Conservation (phyloP, 2,797 vertebrate species). For the Clarias platycephalus region DNA sequence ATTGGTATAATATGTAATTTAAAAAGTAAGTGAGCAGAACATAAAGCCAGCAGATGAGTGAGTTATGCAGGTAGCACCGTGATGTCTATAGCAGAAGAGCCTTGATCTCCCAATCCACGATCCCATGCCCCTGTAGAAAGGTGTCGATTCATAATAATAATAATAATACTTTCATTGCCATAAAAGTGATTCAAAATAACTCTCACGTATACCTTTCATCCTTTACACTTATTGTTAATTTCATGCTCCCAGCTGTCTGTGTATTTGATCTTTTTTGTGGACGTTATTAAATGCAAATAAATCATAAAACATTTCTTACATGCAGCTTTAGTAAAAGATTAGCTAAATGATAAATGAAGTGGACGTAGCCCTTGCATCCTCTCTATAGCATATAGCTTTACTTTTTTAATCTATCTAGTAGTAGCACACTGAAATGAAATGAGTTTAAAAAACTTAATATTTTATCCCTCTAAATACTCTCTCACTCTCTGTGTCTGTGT, state of each 20-base stretch:
- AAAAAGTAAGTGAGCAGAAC: too few species aligned
- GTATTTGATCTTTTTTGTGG: neutral
- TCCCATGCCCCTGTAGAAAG: too few species aligned
- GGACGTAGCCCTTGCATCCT: neutral
- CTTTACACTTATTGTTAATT: neutral
- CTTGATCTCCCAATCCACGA: too few species aligned
- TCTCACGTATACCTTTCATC: neutral
- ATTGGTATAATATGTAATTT: too few species aligned
- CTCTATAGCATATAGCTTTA: neutral
- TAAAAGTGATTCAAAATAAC: neutral
- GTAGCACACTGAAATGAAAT: neutral
- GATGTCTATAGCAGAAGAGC: too few species aligned
- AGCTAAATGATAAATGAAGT: neutral
- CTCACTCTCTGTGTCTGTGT: neutral
- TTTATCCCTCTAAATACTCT: conserved; percentile 5
- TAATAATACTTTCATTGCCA: neutral
- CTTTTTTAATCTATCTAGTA: neutral
- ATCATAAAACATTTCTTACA: neutral
- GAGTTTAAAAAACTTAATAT: neutral
- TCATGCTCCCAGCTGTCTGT: neutral
- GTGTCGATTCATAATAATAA: too few species aligned
- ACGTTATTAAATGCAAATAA: neutral
- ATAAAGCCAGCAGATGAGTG: too few species aligned
- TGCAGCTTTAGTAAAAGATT: neutral
- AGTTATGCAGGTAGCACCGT: too few species aligned